Base-by-base conservation (phyloP, 30 jellyfish, hydroid and myxozoan species). In the Aurelia aurita region DNA sequence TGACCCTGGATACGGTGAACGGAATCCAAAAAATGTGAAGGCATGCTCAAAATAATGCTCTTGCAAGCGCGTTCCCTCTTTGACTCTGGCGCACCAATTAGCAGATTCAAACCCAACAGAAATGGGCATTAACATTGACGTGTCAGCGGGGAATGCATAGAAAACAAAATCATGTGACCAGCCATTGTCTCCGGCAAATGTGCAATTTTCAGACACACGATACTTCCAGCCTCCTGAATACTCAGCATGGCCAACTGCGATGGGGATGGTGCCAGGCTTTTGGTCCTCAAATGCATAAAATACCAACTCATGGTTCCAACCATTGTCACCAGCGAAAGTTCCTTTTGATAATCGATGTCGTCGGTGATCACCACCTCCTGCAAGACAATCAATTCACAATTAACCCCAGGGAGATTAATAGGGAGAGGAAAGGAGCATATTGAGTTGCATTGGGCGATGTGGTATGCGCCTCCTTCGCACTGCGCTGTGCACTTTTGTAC, bases 191-290 rank as follows among this genome's bases (percentile, higher is more conserved):
- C 85, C 85, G 21, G 92, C 92, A 34, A 64, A 55, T 16, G 70
- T 16, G 69, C 86, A 58, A 69, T 82, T 82, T 62, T 82, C 83
- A 12, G 85, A 82, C 3, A 82, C 59, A 9, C 92, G 68, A 29
- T 31, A 68, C 79, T 59, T 82, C 85, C 85, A 71, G 23, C 85
- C 92, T 47, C 79, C 92, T 28, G 76, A 69, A 51, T 82, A 69
- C 54, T 45, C 77, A 2, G 92, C 86, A 58, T 82, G 85, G 6
- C 92, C 92, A 67, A 82, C 92, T 11, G 92, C 85, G 0, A 82
- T 69, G 39, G 92, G 92, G 2, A 82, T 82, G n/a, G 92, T 82
- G 67, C 92, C 92, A 45, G 77, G 86, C 83, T 21, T 82, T 49
- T 31, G 85, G 23, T 67, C 43, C 35, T 69, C 68, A 57, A 39